Evolutionary conservation across 2,888 invertebrate species (phyloP).

Genomic region (Petrolisthes cinctipes): DNA sequence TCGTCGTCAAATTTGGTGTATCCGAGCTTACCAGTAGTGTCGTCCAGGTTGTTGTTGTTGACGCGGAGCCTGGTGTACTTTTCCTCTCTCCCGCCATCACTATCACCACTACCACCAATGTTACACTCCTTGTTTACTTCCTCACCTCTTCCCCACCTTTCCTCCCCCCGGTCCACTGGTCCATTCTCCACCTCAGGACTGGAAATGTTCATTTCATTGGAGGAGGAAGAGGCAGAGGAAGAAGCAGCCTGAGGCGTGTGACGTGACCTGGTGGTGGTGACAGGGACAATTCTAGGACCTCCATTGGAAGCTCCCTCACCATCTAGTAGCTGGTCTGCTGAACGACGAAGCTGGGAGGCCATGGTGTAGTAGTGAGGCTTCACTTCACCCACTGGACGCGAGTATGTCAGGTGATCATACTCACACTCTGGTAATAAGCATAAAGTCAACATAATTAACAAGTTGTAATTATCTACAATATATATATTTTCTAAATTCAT

Average conservation of each 20-base stretch:
- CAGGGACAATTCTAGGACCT: slow-evolving; percentile 8
- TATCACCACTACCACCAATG: slow-evolving; percentile 32
- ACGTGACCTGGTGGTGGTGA: neutral
- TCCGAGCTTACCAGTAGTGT: slow-evolving; percentile 47
- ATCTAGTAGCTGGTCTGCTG: slow-evolving; percentile 45
- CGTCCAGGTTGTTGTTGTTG: slow-evolving; percentile 51
- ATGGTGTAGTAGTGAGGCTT: slow-evolving; percentile 64
- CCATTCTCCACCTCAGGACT: slow-evolving; percentile 40
- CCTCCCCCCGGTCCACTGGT: slow-evolving; percentile 3
- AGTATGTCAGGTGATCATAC: slow-evolving; percentile 90
- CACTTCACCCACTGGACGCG: slow-evolving; percentile 71
- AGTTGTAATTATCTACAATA: no score
- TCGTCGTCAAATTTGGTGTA: slow-evolving; percentile 57
- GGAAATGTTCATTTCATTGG: slow-evolving; percentile 56
- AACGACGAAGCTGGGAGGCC: slow-evolving; percentile 57
- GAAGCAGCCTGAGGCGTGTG: slow-evolving; percentile 40
- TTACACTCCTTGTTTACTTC: slow-evolving; percentile 36
- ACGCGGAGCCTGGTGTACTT: slow-evolving; percentile 51
- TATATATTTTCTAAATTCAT: no score
- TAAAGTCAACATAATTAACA: no score
- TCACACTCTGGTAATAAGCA: slow-evolving; percentile 75
- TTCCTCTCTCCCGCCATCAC: slow-evolving; percentile 34
- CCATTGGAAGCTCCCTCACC: slow-evolving; percentile 19
- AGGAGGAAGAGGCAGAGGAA: slow-evolving; percentile 51
- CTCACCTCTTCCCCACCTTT: neutral